Evolutionary conservation across 1,140 invertebrate species (phyloP).

Genomic region (Leptopilina clavipes): DNA sequence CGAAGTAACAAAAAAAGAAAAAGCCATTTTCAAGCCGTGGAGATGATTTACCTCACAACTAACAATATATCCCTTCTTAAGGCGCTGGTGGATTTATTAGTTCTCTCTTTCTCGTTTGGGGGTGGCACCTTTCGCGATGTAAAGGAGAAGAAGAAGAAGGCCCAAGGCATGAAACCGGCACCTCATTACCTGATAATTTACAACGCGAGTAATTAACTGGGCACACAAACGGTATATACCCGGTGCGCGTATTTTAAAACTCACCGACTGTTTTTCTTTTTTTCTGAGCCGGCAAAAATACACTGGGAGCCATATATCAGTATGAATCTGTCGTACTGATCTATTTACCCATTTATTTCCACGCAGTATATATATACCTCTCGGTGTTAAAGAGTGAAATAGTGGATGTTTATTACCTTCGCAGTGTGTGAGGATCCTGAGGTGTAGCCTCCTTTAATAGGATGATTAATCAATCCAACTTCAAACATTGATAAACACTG

Average conservation of each 20-base stretch:
- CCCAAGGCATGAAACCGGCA: slow-evolving; percentile 70
- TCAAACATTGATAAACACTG: slow-evolving; percentile 23
- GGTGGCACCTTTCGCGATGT: slow-evolving; percentile 50
- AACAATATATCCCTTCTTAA: slow-evolving; percentile 73
- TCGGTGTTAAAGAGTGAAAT: background rate
- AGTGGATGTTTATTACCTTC: slow-evolving; percentile 17
- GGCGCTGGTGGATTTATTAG: slow-evolving; percentile 70
- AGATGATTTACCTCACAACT: slow-evolving; percentile 74
- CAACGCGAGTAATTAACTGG: slow-evolving; percentile 74
- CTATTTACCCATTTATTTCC: slow-evolving; percentile 67
- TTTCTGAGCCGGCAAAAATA: slow-evolving; percentile 39
- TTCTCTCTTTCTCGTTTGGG: slow-evolving; percentile 66
- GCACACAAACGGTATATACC: slow-evolving; percentile 69
- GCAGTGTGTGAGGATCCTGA: slow-evolving; percentile 4
- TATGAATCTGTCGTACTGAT: slow-evolving; percentile 59
- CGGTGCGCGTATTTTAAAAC: slow-evolving; percentile 57
- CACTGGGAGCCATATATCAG: slow-evolving; percentile 64
- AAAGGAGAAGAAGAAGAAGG: too few relatives aligned
- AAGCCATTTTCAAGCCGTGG: slow-evolving; percentile 65
- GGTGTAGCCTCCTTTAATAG: slow-evolving; percentile 23
- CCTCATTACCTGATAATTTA: slow-evolving; percentile 75
- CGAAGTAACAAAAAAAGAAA: slow-evolving; percentile 57
- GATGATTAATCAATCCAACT: slow-evolving; percentile 27
- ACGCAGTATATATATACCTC: slow-evolving; percentile 39
- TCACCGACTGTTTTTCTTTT: slow-evolving; percentile 46